These are phyloP conservation scores for Lottia scabra DNA, from an alignment of 2,888 invertebrate species.

Conservation along the genomic window DNA sequence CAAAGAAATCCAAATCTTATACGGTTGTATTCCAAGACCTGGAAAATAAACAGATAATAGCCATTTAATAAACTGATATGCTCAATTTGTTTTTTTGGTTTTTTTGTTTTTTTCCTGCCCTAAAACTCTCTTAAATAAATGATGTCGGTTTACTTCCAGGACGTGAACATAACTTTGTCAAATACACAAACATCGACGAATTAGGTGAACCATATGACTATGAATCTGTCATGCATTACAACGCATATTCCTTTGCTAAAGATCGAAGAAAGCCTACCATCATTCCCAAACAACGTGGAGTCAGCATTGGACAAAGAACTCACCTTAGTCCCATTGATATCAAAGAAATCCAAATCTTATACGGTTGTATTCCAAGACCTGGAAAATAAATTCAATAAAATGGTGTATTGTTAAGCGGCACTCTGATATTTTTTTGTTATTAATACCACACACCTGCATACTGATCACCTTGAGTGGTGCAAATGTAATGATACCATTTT, in stretches of 20 bases:
- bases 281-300: conserved; percentile 65
- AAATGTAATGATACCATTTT: no score
- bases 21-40: conserved; percentile 55
- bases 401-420: no score
- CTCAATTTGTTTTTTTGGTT: no score
- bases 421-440: no score
- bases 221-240: conserved; percentile 83
- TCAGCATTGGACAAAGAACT: conserved; percentile 74
- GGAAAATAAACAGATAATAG: no score
- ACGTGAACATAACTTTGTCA: conserved; percentile 44
- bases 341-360: conserved; percentile 68
- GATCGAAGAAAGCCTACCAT: conserved; percentile 71
- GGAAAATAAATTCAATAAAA: no score
- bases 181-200: conserved; percentile 34
- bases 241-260: conserved; percentile 71
- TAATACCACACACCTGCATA: no score
- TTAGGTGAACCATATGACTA: conserved; percentile 77
- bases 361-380: conserved; percentile 55
- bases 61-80: no score
- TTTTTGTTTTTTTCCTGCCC: no score
- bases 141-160: conserved; percentile 26
- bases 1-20: conserved; percentile 67
- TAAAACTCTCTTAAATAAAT: no score
- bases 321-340: conserved; percentile 68
- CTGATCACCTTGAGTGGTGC: no score